Evolutionary conservation across 1,140 invertebrate species (phyloP), one percentile per base, ranked within the genome.

Genomic region (Temnothorax nylanderi): DNA sequence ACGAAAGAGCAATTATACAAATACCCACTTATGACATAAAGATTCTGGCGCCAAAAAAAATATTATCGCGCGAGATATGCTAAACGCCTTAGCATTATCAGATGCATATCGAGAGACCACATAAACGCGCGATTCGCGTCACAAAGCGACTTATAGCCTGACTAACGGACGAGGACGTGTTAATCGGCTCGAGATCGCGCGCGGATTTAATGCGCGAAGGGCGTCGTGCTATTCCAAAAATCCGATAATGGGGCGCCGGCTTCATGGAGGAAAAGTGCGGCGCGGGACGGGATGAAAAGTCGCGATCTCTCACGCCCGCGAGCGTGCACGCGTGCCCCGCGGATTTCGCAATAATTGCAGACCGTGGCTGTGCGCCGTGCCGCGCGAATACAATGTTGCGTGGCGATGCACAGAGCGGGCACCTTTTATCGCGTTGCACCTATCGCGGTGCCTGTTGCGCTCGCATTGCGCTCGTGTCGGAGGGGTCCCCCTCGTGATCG

Each of bases 341-440:
- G 88, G 72, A 89, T 90, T 90, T 90, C 89, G 85, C 69, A 90
- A 90, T 84, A 74, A 89, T 81, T 81, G 87, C 81, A 74, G 80
- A 54, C 67, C 26, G 51, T 47, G 3, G 47, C 47, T 10, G 47
- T 13, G 47, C 47, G 51, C 37, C 47, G 62, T 44, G 67, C 44
- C 47, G 74, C 21, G 49, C 72, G 87, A 62, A 75, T 76, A 58
- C 88, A 89, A 90, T 90, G 26, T 86, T 89, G 88, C 89, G 47
- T 47, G 85, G 72, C 89, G 89, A 90, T 90, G 88, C 44, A 75
- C 67, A 60, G 37, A 82, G 37, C 88, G 88, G 58, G 76, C 58
- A 26, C 85, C 8, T 13, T 89, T 87, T 90, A 90, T 90, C 88
- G 67, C 71, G 37, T 80, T 74, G 88, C 85, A 87, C 85, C 86